Base-by-base conservation (phyloP, 2,113 vertebrate species). In the Rhynchopsitta pachyrhyncha region DNA sequence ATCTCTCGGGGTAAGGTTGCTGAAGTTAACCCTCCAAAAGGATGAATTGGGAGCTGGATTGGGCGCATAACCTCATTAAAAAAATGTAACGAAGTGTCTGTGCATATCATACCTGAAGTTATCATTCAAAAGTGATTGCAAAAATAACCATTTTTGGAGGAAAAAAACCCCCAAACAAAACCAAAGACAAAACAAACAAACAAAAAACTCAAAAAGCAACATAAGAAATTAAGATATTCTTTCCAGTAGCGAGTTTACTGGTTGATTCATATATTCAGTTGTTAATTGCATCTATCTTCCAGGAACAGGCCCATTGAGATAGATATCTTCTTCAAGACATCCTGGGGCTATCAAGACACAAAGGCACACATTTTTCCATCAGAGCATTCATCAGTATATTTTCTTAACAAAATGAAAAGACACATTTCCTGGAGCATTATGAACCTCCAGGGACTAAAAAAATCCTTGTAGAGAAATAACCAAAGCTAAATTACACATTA, bases 361-460 rank as follows among this genome's bases (percentile, higher is more conserved):
- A 80, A 55, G 67, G n/a, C 39, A 64, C 42, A 52, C 39, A 35
- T 91, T 91, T 90, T 88, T 94, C 44, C 67, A 68, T 63, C 46
- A 69, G 49, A 92, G 27, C 22, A 90, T 90, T 90, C 57, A 73
- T 85, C 71, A 82, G 64, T 69, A 78, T 92, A 91, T 96, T 95
- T 95, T 92, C 67, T 89, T 91, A 96, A 90, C 75, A 93, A 95
- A 93, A 91, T 67, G 49, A 86, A 95, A 95, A 88, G 53, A 74
- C 35, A 42, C 15, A 23, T 90, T 93, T 94, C 68, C 81, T 86
- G 81, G 35, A 94, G 41, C 55, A 60, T 92, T 92, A 83, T 67
- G 50, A 95, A 91, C 33, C 86, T 91, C 71, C 24, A 83, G 0
- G 3, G 92, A 55, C 70, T 79, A 49, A 92, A 90, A 35, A 86